A percentile compares a stretch with the other conserved stretches of the same genome.
Conservation (phyloP, 1,140 invertebrate species). For the Cataglyphis hispanica region DNA sequence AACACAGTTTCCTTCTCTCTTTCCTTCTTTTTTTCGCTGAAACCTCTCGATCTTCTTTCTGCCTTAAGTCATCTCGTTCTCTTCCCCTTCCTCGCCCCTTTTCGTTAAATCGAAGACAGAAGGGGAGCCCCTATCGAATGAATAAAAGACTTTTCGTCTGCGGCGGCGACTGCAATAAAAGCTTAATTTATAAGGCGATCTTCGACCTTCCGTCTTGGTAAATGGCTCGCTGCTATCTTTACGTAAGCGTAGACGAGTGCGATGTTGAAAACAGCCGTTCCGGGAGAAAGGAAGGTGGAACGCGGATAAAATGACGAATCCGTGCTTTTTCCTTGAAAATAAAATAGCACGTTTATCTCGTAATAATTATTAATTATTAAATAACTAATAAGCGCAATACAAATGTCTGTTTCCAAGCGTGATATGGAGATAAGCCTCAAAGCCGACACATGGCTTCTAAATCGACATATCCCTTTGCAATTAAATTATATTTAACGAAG, state of each 20-base stretch:
- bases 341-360: not conserved
- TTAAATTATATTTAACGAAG: not conserved
- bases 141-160: constrained; percentile 67
- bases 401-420: not conserved
- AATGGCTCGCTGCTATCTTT: constrained; percentile 70
- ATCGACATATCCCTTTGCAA: too few species aligned
- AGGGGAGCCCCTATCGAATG: constrained; percentile 48
- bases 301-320: not conserved
- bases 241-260: constrained; percentile 1
- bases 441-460: too few species aligned
- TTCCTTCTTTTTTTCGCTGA: not conserved
- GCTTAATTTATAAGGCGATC: constrained; percentile 77
- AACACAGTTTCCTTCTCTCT: not conserved
- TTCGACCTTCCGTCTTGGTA: constrained; percentile 72
- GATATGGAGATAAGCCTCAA: not conserved
- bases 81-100: constrained; percentile 2
- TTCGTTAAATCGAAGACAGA: constrained; percentile 50
- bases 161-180: constrained; percentile 62
- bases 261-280: constrained; percentile 2
- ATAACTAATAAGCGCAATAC: not conserved
- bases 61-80: constrained; percentile 18
- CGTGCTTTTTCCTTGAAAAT: not conserved
- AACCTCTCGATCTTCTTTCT: constrained; percentile 18
- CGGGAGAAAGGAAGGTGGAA: not conserved
- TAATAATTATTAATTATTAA: constrained; percentile 18